These are phyloP conservation scores for Euwallacea similis DNA, from an alignment of 1,140 invertebrate species.

Conservation along the genomic window DNA sequence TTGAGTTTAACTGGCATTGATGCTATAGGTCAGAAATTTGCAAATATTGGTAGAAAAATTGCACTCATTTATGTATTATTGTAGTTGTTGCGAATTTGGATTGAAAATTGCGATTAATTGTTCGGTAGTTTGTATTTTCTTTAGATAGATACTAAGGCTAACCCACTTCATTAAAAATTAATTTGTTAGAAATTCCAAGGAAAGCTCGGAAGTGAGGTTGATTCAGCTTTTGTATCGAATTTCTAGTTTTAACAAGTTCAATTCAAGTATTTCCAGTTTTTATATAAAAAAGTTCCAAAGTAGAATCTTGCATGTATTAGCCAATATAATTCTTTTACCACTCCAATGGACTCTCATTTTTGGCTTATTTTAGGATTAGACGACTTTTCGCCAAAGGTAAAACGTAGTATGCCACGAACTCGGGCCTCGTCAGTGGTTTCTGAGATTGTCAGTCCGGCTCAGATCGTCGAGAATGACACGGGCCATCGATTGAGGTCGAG, in stretches of 20 bases:
- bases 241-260: too few relatives aligned
- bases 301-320: too few relatives aligned
- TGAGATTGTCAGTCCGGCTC: constrained; percentile 43
- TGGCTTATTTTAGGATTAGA: constrained; percentile 20
- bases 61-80: not conserved
- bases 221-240: too few relatives aligned
- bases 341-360: too few relatives aligned
- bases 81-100: constrained; percentile 16
- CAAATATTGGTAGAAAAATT: constrained; percentile 7
- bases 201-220: too few relatives aligned
- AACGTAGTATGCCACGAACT: constrained; percentile 45
- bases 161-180: too few relatives aligned
- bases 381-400: constrained; percentile 34
- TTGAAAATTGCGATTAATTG: constrained; percentile 4
- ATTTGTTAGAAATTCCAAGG: too few relatives aligned
- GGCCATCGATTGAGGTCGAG: constrained; percentile 46
- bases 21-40: constrained; percentile 43
- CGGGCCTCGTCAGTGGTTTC: constrained; percentile 44
- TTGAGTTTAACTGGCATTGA: constrained; percentile 54
- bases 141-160: too few relatives aligned
- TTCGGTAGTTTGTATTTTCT: constrained; percentile 20
- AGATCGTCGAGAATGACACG: constrained; percentile 41
- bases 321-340: too few relatives aligned
- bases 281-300: too few relatives aligned
- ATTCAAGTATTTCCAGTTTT: too few relatives aligned